Percentiles rank a stretch among this genome's conserved stretches.
Conservation (phyloP, 1,140 invertebrate species). For the Ditylenchus dipsaci region DNA sequence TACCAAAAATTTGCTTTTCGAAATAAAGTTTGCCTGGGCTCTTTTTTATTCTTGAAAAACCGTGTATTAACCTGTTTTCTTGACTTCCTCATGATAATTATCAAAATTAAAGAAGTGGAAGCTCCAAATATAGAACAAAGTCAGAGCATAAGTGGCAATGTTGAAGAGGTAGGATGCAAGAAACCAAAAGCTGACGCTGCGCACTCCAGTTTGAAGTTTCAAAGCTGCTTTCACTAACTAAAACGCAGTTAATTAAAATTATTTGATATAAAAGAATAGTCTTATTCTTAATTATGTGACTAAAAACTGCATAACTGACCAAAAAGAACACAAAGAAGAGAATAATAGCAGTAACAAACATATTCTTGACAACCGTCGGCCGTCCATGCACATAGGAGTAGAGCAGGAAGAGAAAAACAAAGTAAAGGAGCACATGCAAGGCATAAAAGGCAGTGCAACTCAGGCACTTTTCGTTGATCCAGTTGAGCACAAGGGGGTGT, state of each 20-base stretch:
- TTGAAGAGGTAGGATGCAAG: constrained; percentile 38
- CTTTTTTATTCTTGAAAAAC: no score
- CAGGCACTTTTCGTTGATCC: constrained; percentile 37
- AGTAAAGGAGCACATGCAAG: constrained; percentile 40
- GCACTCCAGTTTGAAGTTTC: constrained; percentile 30
- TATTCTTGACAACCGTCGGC: constrained; percentile 38
- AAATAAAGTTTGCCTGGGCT: no score
- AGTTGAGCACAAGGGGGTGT: constrained; percentile 44
- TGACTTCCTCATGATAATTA: constrained; percentile 36
- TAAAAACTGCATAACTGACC: no score
- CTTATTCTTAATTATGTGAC: no score
- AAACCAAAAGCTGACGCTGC: constrained; percentile 37
- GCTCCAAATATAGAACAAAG: constrained; percentile 41
- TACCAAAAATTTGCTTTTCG: no score
- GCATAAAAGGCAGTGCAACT: constrained; percentile 40
- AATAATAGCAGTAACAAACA: constrained; percentile 37
- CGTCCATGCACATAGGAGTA: constrained; percentile 39
- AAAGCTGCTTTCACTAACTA: constrained; percentile 41
- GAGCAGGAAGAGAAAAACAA: constrained; percentile 40
- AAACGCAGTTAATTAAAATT: constrained; percentile 15
- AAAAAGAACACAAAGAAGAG: constrained; percentile 46
- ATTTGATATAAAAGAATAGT: constrained; percentile 4
- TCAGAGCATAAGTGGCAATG: constrained; percentile 38
- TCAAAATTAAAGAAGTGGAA: constrained; percentile 43
- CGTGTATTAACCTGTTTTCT: constrained; percentile 8